Base-by-base conservation (phyloP, 2,888 invertebrate species). In the Agonopterix arenella region DNA sequence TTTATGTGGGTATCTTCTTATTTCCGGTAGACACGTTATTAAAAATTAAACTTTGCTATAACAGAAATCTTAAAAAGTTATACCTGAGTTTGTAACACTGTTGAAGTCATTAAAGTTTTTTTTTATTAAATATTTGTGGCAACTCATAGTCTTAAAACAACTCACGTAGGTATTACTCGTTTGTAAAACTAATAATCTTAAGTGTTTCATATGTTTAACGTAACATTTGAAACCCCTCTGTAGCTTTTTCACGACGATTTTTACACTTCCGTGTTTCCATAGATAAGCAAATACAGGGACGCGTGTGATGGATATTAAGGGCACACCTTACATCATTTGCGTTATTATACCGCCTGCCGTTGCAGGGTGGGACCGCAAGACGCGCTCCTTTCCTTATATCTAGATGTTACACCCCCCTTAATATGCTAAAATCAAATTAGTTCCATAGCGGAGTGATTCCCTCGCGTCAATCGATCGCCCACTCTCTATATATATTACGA, bases 371-470 rank as follows among this genome's bases (percentile, higher is more conserved):
- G 67, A 71, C 63, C 76, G 77, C 73, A 64, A 62, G 68, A 64
- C 73, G 83, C 84, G 84, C 85, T 83, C 81, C 76, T 74, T 77
- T 81, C 78, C 88, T 86, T 83, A 82, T 79, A 83, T 83, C 84
- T 84, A 83, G 83, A 84, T 81, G 76, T 75, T 66, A 71, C 76
- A 68, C 75, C 80, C 79, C 80, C 83, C 81, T 84, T 89, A 88
- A 88, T 88, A 89, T 88, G 89, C 88, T 89, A 88, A 89, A 89
- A 88, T 86, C 89, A 89, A 89, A 89, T 89, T 89, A 89, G 86
- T 89, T 88, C 72, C 80, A 77, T 81, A 76, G 76, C 78, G 81
- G 83, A 85, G 86, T 83, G 85, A 85, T 84, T 83, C 84, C 74
- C 76, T 66, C 70, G 63, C 63, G 66, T 58, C 64, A 70, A 84